Conservation (phyloP, 2,888 invertebrate genomes). For the Bombylius major region DNA sequence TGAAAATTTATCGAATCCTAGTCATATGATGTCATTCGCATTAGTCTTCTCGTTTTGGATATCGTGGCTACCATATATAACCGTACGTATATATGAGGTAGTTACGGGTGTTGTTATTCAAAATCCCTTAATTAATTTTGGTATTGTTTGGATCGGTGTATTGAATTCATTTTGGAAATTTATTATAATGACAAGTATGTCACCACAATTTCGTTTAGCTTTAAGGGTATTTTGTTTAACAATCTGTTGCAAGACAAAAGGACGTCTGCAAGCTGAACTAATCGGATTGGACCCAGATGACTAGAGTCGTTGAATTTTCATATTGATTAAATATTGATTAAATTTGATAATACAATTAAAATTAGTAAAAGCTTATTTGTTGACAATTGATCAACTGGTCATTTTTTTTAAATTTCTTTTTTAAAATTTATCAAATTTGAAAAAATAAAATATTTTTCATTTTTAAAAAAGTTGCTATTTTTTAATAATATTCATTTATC, state of each 20-base stretch:
- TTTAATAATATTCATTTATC: too few relatives aligned
- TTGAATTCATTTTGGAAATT: constrained; percentile 94
- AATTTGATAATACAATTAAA: neutral
- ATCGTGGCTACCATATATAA: constrained; percentile 88
- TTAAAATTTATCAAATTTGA: neutral
- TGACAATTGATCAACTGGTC: neutral
- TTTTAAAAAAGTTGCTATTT: too few relatives aligned
- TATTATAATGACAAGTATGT: constrained; percentile 75
- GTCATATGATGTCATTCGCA: constrained; percentile 91
- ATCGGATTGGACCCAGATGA: constrained; percentile 79
- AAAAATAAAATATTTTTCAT: neutral
- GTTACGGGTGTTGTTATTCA: constrained; percentile 49
- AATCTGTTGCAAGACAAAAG: constrained; percentile 75
- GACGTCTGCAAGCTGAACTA: constrained; percentile 71
- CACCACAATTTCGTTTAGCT: constrained; percentile 85
- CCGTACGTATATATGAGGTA: constrained; percentile 66
- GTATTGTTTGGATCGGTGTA: constrained; percentile 89
- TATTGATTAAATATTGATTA: constrained; percentile 11
- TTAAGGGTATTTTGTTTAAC: constrained; percentile 78
- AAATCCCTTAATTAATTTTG: constrained; percentile 78
- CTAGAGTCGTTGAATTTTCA: constrained; percentile 43
- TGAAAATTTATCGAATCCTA: constrained; percentile 84
- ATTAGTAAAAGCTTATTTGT: too few relatives aligned
- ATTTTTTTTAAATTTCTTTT: neutral
- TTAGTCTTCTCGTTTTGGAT: constrained; percentile 83